Base-by-base conservation (phyloP, 2,113 vertebrate genomes). In the Dolichotis patagonum region DNA sequence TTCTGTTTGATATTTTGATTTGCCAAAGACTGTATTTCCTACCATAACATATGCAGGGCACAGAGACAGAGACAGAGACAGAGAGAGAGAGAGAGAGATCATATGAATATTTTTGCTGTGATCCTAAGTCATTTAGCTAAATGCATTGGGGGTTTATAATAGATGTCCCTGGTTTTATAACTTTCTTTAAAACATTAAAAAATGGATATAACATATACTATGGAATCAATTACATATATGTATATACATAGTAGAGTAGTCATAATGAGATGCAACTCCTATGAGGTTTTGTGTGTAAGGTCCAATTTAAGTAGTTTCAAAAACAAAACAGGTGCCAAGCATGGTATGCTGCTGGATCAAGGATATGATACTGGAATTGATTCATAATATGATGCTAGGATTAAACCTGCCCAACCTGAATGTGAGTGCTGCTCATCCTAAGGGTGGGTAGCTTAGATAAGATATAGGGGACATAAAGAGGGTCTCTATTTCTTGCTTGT, bases 1-100 rank as follows among this genome's bases (percentile, higher is more conserved):
- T 8, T 87, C 56, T 93, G 65, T 95, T 94, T 96, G 93, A 96
- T 90, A 88, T 32, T 96, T 81, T 94, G 30, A 94, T 88, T 92
- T 96, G 26, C 49, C 67, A 80, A 92, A 85, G 82, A 56, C 49
- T 86, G 35, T 32, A 41, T 90, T 69, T 85, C 88, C 60, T 32
- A 24, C 10, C n/a, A 20, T 19, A n/a, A 17, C 35, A 62, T 62
- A 62, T 58, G 19, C 22, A 58, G 56, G 56, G 56, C 20, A 56
- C 54, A 56, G 56, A 58, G 56, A 58, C 20, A 7, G 56, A 22
- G 20, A 3, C n/a, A n/a, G n/a, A n/a, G n/a, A n/a, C n/a, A n/a
- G n/a, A n/a, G n/a, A n/a, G n/a, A 58, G 56, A 58, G 56, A 58
- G 56, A 58, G 56, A 7, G 56, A 22, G 20, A 3, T 7, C 56